Base-by-base conservation (phyloP, 2,113 vertebrate genomes). In the Menidia beryllina region DNA sequence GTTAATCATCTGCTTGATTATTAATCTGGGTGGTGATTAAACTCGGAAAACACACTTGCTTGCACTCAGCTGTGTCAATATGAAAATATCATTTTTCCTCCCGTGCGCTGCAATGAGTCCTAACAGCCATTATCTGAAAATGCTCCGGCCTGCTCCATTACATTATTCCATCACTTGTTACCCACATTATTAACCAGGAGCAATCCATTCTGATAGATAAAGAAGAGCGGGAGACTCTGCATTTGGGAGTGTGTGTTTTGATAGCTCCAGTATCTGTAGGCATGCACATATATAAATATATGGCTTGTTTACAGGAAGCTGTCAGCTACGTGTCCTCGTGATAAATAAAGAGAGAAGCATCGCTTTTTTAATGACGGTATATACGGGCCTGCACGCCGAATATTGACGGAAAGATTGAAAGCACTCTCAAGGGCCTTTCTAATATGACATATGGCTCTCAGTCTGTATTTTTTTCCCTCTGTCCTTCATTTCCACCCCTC, bases 331-430 rank as follows among this genome's bases (percentile, higher is more conserved):
- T 67, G 75, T 85, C 81, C 72, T 61, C 20, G 72, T 88, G 89
- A 88, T 87, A 72, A 86, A 90, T 91, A 91, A 87, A 91, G 80
- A 83, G 76, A 41, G 76, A 84, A 47, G 81, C 72, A 41, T 89
- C 85, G 68, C 61, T 53, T 84, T 81, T 87, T 86, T 90, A 88
- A 91, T 87, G 86, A 90, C 70, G 78, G 75, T 74, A 21, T 69
- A 72, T 58, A 76, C 86, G 65, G 60, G 82, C 84, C 78, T 48
- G 76, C 75, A 4, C 21, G 43, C 59, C 23, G 59, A 78, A 84
- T 88, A 88, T 89, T 86, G 87, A 88, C 83, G 77, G 85, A 89
- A 88, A 85, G 88, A 91, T 90, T 90, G 89, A 91, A 77, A 68
- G 82, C 71, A 2, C 58, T 87, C 88, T 91, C 88, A 72, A 79